phyloP scores from a whole-genome alignment of 2,797 vertebrate species.

The Lithobates sylvaticus region DNA sequence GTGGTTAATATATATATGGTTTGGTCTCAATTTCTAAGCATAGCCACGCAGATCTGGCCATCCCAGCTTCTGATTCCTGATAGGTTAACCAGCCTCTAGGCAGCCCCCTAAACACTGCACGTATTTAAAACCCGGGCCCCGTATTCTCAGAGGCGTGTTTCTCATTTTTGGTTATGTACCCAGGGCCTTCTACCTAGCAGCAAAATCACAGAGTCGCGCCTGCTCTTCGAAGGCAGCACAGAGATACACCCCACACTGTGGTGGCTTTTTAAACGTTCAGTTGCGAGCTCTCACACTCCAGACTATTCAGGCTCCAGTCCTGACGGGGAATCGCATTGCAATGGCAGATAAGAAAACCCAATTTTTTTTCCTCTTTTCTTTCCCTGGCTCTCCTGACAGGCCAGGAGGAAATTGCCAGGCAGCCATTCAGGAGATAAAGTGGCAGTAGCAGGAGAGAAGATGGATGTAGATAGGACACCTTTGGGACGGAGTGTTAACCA shows the following conservation, averaged over 20 bases:
- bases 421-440: slow-evolving; percentile 55
- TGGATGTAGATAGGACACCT: slow-evolving; percentile 47
- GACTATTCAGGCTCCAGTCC: slow-evolving; percentile 22
- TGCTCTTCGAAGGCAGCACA: background rate
- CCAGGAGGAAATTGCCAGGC: slow-evolving; percentile 48
- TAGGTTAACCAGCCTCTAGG: no score
- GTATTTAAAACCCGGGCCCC: no score
- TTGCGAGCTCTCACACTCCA: slow-evolving; percentile 8
- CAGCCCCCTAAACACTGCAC: no score
- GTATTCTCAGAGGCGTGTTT: background rate
- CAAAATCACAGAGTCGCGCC: background rate
- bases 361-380: slow-evolving; percentile 18
- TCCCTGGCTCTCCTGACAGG: slow-evolving; percentile 28
- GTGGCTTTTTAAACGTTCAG: slow-evolving; percentile 20
- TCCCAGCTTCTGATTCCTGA: no score
- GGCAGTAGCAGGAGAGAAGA: slow-evolving; percentile 19
- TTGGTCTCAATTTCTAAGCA: no score
- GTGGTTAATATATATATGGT: no score
- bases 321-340: slow-evolving; percentile 37
- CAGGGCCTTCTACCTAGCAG: background rate
- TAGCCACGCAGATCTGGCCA: no score
- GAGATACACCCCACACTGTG: background rate
- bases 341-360: slow-evolving; percentile 37
- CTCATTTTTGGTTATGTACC: background rate
- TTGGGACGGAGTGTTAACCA: slow-evolving; percentile 25